Base-by-base conservation (phyloP, 2,797 vertebrate species). In the Cryptoblepharus egeriae region DNA sequence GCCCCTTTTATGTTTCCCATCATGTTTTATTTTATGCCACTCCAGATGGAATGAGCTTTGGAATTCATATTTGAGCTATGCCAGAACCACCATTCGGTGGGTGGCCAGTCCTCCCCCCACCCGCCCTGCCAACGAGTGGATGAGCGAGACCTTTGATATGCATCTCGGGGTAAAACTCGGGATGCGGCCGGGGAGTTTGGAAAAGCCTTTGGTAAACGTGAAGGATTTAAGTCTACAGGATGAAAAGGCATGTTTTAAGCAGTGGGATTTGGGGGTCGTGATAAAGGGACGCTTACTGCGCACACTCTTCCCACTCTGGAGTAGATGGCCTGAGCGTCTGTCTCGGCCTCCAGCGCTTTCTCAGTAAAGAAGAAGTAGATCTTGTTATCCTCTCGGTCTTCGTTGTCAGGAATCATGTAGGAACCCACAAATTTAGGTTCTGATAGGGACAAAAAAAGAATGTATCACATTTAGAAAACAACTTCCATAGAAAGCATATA, bases 321-420 rank as follows among this genome's bases (percentile, higher is more conserved):
- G 37, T 97, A 98, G 37, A 99, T 96, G 0, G 96, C 97, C 6
- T 97, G 97, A 87, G 95, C 94, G 3, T 86, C 94, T 39, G 95
- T 96, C 71, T 98, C 98, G 0, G 95, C 92, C 52, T 97, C 97
- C 72, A 95, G 80, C 24, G 97, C 98, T 89, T 97, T 97, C 91
- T 99, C 99, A 8, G 98, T 99, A 89, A 99, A 99, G 95, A 99
- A 99, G 94, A 98, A 98, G 94, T 99, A 99, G 1, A 98, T 96
- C 95, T 99, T 99, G 87, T 99, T 97, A 87, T 99, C 99, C 15
- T 98, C 97, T 0, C 92, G 96, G 91, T 99, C 98, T 68, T 99
- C 97, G 5, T 99, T 99, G 92, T 99, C 98, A 30, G 98, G 97
- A 87, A 99, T 97, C 93, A 98, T 93, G 39, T 96, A 97, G 1